Evolutionary conservation across 1,140 invertebrate species (phyloP), one percentile per base, ranked within the genome.

Genomic region (Drosophila triauraria): DNA sequence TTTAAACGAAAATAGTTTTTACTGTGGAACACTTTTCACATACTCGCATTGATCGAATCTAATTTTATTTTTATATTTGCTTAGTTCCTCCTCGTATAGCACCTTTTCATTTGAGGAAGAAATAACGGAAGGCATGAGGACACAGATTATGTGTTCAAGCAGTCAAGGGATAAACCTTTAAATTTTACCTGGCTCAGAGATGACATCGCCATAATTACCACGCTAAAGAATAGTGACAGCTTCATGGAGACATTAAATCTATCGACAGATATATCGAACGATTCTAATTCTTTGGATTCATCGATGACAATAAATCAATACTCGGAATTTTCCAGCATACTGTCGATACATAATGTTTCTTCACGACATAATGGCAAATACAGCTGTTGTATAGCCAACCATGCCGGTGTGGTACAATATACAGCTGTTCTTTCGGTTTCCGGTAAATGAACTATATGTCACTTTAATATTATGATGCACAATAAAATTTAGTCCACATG

Each of bases 111-210:
- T 96, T 83, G 95, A 95, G 57, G 94, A 94, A 62, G 93, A 94
- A 70, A 94, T 94, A 9, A 95, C 96, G 82, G 96, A 97, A 93
- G 96, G 96, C 6, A 96, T 96, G 91, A 93, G 96, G 48, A 95
- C 96, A 9, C 96, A 96, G 71, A 94, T 97, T 23, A 96, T 96
- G 32, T 97, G 97, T 92, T 96, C 95, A 65, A 95, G 96, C 44
- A 94, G 95, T 61, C 96, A 96, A 86, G 96, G 6, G 96, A 97
- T 86, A 93, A 95, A 64, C 96, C 96, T 1, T 94, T 97, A 44
- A 95, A 95, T 72, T 96, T 97, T 42, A 94, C 94, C 9, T 96
- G 96, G 96, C 93, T 93, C 44, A 93, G 95, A 68, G 94, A 95
- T 78, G 93, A 93, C 70, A 90, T 93, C 79, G 78, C 93, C 23